Conservation (phyloP, 2,113 vertebrate genomes). For the Xiphophorus couchianus region DNA sequence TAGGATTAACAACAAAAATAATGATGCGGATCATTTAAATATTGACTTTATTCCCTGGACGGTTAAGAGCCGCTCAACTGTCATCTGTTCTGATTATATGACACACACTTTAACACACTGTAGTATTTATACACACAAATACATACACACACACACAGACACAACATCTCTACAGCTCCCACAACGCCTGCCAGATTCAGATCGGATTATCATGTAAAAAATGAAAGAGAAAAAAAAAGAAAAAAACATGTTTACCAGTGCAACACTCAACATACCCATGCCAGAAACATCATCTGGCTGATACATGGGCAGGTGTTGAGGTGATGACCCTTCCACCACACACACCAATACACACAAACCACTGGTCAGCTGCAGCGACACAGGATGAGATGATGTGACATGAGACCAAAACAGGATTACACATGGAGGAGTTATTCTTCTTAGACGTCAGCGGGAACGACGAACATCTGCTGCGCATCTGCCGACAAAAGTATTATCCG, state of each 20-base stretch:
- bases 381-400: conserved; percentile 23
- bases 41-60: conserved; percentile 60
- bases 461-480: conserved; percentile 84
- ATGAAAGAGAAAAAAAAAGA: conserved; percentile 39
- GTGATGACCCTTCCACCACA: conserved; percentile 49
- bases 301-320: conserved; percentile 73
- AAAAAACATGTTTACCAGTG: conserved; percentile 79
- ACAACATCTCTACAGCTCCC: conserved; percentile 43
- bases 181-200: conserved; percentile 64
- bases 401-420: conserved; percentile 37
- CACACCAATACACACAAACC: conserved; percentile 20
- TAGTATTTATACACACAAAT: conserved; percentile 12
- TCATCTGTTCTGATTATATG: conserved; percentile 58
- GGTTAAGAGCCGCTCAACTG: conserved; percentile 44
- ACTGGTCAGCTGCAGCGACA: conserved; percentile 20
- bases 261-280: conserved; percentile 64
- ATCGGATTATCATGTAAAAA: conserved; percentile 74
- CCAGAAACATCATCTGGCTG: conserved; percentile 74
- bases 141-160: conserved; percentile 6
- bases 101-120: conserved; percentile 20
- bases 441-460: conserved; percentile 64
- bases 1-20: conserved; percentile 31
- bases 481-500: conserved; percentile 72
- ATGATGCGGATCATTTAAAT: conserved; percentile 46
- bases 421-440: conserved; percentile 60